These are phyloP conservation scores for Ennomos quercinarius DNA, from an alignment of 2,888 invertebrate species.

Conservation along the genomic window DNA sequence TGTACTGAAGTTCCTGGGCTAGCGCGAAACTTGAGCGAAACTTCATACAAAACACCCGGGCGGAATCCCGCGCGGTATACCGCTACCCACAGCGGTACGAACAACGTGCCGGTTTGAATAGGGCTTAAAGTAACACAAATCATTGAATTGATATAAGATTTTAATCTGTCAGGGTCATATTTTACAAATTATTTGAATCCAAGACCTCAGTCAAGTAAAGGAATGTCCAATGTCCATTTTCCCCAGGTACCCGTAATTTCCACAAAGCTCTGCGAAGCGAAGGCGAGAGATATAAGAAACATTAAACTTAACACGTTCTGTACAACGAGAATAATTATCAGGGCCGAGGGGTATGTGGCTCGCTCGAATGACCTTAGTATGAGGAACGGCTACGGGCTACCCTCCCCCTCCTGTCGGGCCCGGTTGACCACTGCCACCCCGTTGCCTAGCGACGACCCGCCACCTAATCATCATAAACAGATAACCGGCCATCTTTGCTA, in stretches of 20 bases:
- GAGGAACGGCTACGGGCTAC: conserved; percentile 69
- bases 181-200: background rate
- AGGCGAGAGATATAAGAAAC: conserved; percentile 61
- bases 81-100: too few relatives aligned
- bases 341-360: conserved; percentile 62
- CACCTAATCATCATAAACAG: conserved; percentile 84
- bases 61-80: too few relatives aligned
- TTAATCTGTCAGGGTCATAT: background rate
- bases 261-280: conserved; percentile 33
- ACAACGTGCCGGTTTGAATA: too few relatives aligned
- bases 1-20: too few relatives aligned
- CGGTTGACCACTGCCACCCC: conserved; percentile 76
- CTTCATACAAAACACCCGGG: too few relatives aligned
- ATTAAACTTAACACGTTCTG: conserved; percentile 74
- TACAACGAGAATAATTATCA: conserved; percentile 79
- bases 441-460: conserved; percentile 79
- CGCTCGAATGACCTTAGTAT: conserved; percentile 69
- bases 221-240: background rate
- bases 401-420: conserved; percentile 60
- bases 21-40: too few relatives aligned
- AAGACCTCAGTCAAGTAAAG: background rate
- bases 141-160: too few relatives aligned
- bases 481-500: conserved; percentile 75
- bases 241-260: conserved; percentile 38
- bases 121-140: too few relatives aligned